Conservation (phyloP, 2,113 vertebrate genomes). For the Gulo gulo region DNA sequence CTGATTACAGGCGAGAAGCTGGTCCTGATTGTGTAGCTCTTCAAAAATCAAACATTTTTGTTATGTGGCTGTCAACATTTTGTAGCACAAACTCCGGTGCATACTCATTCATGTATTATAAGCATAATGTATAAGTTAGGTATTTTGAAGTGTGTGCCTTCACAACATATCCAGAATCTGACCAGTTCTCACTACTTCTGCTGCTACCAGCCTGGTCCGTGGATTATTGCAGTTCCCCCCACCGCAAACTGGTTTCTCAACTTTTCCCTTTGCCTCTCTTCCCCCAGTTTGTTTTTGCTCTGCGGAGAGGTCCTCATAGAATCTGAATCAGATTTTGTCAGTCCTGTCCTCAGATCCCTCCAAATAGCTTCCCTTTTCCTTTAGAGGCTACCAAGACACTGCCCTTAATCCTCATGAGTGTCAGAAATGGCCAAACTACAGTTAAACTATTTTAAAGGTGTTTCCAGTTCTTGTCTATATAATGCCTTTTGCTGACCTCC, state of each 20-base stretch:
- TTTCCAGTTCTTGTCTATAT: not conserved
- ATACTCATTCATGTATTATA: not conserved
- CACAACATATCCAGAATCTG: not conserved
- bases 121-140: not conserved
- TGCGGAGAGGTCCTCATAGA: not conserved
- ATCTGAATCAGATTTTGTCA: not conserved
- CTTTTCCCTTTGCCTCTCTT: not conserved
- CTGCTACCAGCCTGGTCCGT: not conserved
- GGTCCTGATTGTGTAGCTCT: not conserved
- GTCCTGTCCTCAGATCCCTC: not conserved
- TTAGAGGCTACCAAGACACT: not conserved
- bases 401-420: not conserved
- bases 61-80: not conserved
- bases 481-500: not conserved
- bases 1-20: not conserved
- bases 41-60: not conserved
- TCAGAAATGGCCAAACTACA: not conserved
- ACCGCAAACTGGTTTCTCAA: not conserved
- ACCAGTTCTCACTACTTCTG: not conserved
- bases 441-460: not conserved
- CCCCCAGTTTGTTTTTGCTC: not conserved
- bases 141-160: not conserved
- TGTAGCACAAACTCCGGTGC: not conserved
- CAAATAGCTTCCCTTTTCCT: not conserved
- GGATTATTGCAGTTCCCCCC: not conserved